Evolutionary conservation across 2,113 vertebrate genomes (phyloP).

Genomic region (Notarius lentiginosus): DNA sequence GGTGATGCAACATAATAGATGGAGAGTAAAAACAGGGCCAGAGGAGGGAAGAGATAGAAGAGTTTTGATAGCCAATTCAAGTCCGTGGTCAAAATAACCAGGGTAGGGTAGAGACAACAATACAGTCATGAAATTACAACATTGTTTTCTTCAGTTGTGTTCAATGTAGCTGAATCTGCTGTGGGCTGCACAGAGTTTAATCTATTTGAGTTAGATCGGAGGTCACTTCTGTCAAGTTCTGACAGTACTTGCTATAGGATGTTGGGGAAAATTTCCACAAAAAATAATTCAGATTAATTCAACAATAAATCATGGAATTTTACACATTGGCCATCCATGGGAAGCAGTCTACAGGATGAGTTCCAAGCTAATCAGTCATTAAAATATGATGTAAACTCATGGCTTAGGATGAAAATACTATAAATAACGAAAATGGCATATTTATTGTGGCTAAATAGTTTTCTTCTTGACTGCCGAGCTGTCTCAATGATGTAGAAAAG

Average conservation of each 20-base stretch:
- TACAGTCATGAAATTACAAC: background rate
- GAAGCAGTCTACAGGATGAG: background rate
- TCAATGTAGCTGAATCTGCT: background rate
- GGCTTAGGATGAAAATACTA: background rate
- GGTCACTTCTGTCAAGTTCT: conserved; percentile 11
- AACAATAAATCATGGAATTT: background rate
- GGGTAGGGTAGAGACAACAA: background rate
- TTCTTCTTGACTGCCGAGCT: conserved; percentile 9
- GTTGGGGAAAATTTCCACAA: background rate
- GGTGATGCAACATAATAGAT: conserved; percentile 13
- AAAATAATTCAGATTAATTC: background rate
- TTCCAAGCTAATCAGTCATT: conserved; percentile 2
- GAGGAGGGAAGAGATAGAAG: conserved; percentile 15
- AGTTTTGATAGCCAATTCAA: background rate
- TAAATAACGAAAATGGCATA: conserved; percentile 12
- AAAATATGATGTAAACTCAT: conserved; percentile 3
- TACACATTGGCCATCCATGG: background rate
- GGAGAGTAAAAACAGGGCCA: conserved; percentile 15
- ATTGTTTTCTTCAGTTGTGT: background rate
- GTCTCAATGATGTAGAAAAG: background rate
- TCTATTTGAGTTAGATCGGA: background rate
- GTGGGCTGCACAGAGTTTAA: background rate
- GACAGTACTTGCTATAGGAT: background rate
- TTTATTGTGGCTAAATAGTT: conserved; percentile 6
- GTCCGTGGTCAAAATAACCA: conserved; percentile 20